Percentiles rank a stretch among this genome's conserved stretches.
phyloP scores from a whole-genome alignment of 2,113 vertebrate genomes.

The Athene cunicularia region DNA sequence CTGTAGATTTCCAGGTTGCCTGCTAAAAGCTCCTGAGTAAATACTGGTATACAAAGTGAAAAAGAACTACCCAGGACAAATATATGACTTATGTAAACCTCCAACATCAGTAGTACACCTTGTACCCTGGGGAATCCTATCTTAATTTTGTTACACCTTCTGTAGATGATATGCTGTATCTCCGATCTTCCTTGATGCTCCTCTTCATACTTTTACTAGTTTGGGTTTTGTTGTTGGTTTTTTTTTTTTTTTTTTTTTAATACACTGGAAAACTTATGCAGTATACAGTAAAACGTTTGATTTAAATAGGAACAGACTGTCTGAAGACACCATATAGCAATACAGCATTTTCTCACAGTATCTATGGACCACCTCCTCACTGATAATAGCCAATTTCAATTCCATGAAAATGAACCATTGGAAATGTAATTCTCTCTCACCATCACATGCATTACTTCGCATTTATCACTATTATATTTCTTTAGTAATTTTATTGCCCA shows the following conservation, averaged over 20 bases:
- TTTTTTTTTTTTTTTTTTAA: neutral
- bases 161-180: accelerated
- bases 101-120: neutral
- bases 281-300: neutral
- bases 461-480: neutral
- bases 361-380: neutral
- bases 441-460: neutral
- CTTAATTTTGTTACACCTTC: neutral
- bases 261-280: neutral
- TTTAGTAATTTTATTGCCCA: neutral
- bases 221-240: neutral
- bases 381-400: neutral
- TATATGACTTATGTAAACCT: accelerated
- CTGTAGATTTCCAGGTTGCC: neutral
- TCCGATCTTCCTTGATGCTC: neutral
- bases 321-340: neutral
- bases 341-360: neutral
- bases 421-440: neutral
- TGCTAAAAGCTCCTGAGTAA: neutral
- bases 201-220: neutral
- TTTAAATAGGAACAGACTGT: neutral
- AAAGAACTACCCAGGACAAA: neutral
- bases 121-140: neutral
- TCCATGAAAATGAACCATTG: neutral
- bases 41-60: neutral